phyloP scores from a whole-genome alignment of 2,888 invertebrate genomes.

The Heliconius ethilla region DNA sequence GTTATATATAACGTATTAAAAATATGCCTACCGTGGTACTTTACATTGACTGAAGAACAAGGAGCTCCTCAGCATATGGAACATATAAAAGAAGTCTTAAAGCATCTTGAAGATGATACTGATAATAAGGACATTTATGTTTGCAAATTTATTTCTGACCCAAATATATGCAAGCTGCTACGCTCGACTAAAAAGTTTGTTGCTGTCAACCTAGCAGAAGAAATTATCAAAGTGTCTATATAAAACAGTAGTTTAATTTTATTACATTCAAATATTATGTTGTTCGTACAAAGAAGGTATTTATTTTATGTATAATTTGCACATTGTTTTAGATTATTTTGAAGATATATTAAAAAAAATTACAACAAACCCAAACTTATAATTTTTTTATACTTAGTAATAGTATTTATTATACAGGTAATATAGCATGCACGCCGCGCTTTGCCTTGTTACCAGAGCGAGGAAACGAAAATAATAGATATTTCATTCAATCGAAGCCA shows the following conservation, averaged over 20 bases:
- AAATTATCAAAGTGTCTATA: conserved; percentile 55
- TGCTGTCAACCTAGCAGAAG: conserved; percentile 60
- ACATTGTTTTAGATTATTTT: conserved; percentile 4
- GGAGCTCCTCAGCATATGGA: conserved; percentile 59
- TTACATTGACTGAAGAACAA: conserved; percentile 61
- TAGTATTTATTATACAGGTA: too few species aligned
- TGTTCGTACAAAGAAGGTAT: background rate
- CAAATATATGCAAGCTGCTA: conserved; percentile 63
- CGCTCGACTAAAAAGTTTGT: conserved; percentile 70
- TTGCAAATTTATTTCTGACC: conserved; percentile 64
- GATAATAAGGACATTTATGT: conserved; percentile 71
- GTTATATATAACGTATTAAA: conserved; percentile 71
- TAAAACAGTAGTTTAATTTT: conserved; percentile 6
- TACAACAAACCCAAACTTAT: background rate
- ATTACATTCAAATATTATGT: background rate
- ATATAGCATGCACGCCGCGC: too few species aligned
- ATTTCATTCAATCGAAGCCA: background rate
- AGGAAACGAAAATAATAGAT: background rate
- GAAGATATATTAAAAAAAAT: background rate
- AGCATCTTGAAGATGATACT: conserved; percentile 62
- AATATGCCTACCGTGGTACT: conserved; percentile 74
- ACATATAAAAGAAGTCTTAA: conserved; percentile 57
- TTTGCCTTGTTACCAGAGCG: too few species aligned
- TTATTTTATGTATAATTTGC: background rate
- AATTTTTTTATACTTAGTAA: background rate